phyloP scores from a whole-genome alignment of 2,888 invertebrate species.

The Diplolepis rosae region DNA sequence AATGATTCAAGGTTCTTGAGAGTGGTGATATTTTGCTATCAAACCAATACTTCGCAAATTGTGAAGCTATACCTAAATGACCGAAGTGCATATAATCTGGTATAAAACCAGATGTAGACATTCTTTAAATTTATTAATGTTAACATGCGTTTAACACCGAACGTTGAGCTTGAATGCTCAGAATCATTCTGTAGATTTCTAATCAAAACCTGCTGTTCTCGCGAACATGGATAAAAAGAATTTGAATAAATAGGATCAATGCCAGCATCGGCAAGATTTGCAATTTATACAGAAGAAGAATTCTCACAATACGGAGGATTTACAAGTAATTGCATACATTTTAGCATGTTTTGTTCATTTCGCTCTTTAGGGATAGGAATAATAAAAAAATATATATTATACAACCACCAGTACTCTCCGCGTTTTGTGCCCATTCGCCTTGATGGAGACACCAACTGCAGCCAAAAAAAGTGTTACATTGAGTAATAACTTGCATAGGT shows the following conservation, averaged over 20 bases:
- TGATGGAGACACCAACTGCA: slow-evolving; percentile 38
- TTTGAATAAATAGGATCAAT: too few species aligned
- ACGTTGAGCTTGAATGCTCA: not conserved
- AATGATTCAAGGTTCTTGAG: not conserved
- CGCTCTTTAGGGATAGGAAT: slow-evolving; percentile 16
- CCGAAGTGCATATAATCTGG: slow-evolving; percentile 36
- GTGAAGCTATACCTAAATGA: slow-evolving; percentile 27
- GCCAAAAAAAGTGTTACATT: slow-evolving; percentile 37
- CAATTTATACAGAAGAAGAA: slow-evolving; percentile 10
- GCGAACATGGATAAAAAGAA: too few species aligned
- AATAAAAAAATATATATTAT: slow-evolving; percentile 30
- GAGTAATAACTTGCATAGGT: slow-evolving; percentile 28
- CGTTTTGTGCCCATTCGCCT: slow-evolving; percentile 27
- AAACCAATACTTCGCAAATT: slow-evolving; percentile 33
- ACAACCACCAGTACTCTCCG: slow-evolving; percentile 32
- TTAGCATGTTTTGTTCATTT: slow-evolving; percentile 23
- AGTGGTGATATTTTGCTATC: too few species aligned
- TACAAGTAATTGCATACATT: slow-evolving; percentile 31
- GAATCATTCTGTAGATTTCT: not conserved
- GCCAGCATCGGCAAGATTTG: not conserved
- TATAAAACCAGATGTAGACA: slow-evolving; percentile 37
- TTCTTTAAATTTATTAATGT: slow-evolving; percentile 32
- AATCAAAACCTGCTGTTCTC: too few species aligned
- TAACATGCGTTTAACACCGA: slow-evolving; percentile 34
- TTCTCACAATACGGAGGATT: slow-evolving; percentile 17